phyloP scores from a whole-genome alignment of 2,888 invertebrate species.

The Slavum lentiscoides region DNA sequence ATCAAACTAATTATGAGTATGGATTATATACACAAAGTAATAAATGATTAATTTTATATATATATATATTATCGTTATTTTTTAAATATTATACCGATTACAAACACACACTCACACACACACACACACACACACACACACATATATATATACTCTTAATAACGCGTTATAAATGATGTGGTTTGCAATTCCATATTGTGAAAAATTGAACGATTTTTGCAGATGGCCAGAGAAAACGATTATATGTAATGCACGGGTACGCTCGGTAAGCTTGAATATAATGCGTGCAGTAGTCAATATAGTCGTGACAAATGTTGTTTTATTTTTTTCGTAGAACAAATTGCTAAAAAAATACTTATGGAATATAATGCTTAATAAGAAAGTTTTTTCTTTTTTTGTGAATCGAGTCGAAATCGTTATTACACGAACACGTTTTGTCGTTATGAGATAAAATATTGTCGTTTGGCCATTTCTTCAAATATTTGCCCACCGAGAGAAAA shows the following conservation, averaged over 20 bases:
- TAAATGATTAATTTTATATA: no score
- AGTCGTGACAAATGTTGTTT: conserved; percentile 6
- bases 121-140: no score
- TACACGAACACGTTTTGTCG: conserved; percentile 7
- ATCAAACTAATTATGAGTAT: no score
- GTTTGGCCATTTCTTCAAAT: not conserved
- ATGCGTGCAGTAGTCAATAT: not conserved
- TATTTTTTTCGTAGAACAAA: not conserved
- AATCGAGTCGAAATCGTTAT: not conserved
- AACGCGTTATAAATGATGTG: not conserved
- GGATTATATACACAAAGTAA: no score
- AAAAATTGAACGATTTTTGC: conserved; percentile 1
- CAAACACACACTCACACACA: no score
- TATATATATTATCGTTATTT: no score
- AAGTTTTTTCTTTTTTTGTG: not conserved
- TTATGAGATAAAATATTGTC: not conserved
- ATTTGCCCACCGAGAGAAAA: not conserved
- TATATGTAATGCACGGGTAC: not conserved
- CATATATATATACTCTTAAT: no score
- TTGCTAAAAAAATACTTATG: not conserved
- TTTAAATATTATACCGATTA: no score
- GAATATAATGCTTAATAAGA: conserved; percentile 2
- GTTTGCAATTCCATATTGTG: not conserved
- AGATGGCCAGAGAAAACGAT: not conserved
- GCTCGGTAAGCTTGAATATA: not conserved